These are phyloP conservation scores for Reticulitermes speratus DNA, from an alignment of 1,140 invertebrate species.

Conservation along the genomic window DNA sequence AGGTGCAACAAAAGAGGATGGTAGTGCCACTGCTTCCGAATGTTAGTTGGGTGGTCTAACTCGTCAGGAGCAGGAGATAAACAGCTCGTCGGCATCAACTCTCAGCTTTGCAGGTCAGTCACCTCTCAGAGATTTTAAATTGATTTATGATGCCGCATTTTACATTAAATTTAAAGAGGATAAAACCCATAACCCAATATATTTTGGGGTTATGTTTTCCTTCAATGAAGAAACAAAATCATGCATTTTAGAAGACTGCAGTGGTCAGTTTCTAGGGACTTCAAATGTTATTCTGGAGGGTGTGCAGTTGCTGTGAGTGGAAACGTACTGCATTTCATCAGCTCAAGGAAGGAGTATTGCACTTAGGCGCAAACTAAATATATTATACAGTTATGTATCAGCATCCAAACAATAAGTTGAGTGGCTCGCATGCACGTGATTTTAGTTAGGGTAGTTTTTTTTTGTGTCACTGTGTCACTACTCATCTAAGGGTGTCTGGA, in stretches of 20 bases:
- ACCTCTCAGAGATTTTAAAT: not conserved
- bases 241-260: not conserved
- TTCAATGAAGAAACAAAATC: not conserved
- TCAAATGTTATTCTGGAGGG: not conserved
- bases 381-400: not conserved
- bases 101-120: not conserved
- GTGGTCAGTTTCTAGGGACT: not conserved
- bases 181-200: not conserved
- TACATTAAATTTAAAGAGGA: not conserved
- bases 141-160: too few relatives aligned
- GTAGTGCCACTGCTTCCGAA: not conserved
- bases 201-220: not conserved
- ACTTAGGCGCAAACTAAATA: not conserved
- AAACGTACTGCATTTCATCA: too few relatives aligned
- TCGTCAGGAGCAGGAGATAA: not conserved
- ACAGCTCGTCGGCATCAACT: not conserved
- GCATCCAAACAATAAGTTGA: not conserved
- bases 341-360: not conserved
- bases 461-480: too few relatives aligned
- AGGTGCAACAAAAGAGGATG: not conserved
- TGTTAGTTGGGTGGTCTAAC: constrained; percentile 5
- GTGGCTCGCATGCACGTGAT: not conserved
- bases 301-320: too few relatives aligned
- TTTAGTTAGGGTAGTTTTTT: not conserved
- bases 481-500: too few relatives aligned